Evolutionary conservation across 2,113 vertebrate genomes (phyloP), one percentile per base, ranked within the genome.

Genomic region (Phaethornis superciliosus): DNA sequence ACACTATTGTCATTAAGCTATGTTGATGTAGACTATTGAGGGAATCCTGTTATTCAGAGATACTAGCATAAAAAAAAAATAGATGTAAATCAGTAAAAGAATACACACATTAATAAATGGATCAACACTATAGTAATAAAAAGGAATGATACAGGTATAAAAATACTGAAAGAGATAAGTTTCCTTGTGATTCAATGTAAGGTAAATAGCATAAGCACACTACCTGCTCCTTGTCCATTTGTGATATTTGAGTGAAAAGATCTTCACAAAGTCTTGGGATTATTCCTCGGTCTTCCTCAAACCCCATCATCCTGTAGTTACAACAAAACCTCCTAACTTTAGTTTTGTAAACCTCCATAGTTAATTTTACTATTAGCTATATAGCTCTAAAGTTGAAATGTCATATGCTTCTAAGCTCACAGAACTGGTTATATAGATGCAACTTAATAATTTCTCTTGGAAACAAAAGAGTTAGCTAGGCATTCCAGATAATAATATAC

Each of bases 191-290:
- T 59, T 62, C 37, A 46, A 6, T 19, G 5, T 5, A 32, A 86
- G 11, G 21, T 49, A 22, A 88, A 54, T 2, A 69, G 47, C 69
- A 62, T 20, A 56, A 84, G 26, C 26, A 32, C 24, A 18, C 23
- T 96, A 99, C 99, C 98, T 99, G 96, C 46, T 98, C 95, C 49
- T 97, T 97, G 94, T 98, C 95, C 76, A 92, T 96, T 71, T 96
- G 95, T 65, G 97, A 94, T 96, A 99, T 94, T 94, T 89, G 97
- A 58, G 94, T 97, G 96, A 99, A 99, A 49, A 99, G 97, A 81
- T 99, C 98, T 93, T 98, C 97, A 95, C 99, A 99, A 96, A 99
- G 99, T 67, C 99, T 98, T 40, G 99, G 99, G 81, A 99, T 99
- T 77, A 99, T 98, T 47, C 99, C 99, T 74, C 40, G 88, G 63